Conservation (phyloP, 2,888 invertebrate genomes). For the Aleiodes leptofemur region DNA sequence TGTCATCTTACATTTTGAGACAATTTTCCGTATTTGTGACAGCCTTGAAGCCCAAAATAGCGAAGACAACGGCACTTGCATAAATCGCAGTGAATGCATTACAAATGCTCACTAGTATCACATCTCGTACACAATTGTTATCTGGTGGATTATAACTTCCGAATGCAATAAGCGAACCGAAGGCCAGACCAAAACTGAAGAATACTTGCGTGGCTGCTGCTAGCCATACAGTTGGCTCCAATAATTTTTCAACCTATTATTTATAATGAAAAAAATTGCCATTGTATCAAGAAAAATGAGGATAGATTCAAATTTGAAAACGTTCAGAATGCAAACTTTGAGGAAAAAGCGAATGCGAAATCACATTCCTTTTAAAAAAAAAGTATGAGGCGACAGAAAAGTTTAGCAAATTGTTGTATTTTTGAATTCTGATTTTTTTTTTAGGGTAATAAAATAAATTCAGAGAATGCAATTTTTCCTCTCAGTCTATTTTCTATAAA, state of each 20-base stretch:
- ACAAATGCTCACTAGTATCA: constrained; percentile 91
- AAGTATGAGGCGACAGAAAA: not conserved
- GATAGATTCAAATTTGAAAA: not conserved
- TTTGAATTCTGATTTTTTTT: too few species aligned
- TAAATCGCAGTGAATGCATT: constrained; percentile 96
- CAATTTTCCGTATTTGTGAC: constrained; percentile 92
- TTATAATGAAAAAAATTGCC: constrained; percentile 6
- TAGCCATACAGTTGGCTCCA: constrained; percentile 94
- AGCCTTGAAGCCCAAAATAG: constrained; percentile 97
- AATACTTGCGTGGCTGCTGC: constrained; percentile 98
- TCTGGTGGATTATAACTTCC: constrained; percentile 96
- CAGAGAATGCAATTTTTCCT: not conserved
- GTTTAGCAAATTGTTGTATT: not conserved
- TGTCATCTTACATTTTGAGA: constrained; percentile 80
- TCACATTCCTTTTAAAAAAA: too few species aligned
- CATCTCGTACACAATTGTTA: constrained; percentile 96
- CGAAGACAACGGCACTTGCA: constrained; percentile 95
- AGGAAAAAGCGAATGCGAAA: too few species aligned
- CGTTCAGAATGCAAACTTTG: too few species aligned
- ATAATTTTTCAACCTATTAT: constrained; percentile 86
- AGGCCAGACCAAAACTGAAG: constrained; percentile 94
- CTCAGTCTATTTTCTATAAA: too few species aligned
- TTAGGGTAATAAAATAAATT: not conserved
- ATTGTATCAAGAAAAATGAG: not conserved
- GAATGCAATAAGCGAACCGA: constrained; percentile 96